These are phyloP conservation scores for Brachionus sp. DNA, from an alignment of 1,140 invertebrate genomes.

Conservation along the genomic window DNA sequence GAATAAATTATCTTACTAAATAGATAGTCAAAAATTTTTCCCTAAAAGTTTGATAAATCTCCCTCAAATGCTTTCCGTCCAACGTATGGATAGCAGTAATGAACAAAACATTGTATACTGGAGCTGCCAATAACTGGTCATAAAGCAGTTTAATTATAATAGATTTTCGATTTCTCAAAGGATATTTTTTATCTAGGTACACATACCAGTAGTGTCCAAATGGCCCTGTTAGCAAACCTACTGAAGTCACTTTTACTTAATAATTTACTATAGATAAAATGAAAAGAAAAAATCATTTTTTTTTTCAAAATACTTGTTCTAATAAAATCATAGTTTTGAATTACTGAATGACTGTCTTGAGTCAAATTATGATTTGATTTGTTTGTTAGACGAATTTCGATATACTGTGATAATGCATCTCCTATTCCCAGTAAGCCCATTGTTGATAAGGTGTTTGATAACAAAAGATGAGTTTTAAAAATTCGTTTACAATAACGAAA, in stretches of 20 bases:
- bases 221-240: conserved; percentile 22
- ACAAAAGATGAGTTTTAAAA: neutral
- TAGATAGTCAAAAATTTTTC: conserved; percentile 27
- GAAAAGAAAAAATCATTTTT: neutral
- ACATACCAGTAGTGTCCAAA: conserved; percentile 33
- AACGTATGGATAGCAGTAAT: conserved; percentile 15
- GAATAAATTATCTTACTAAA: neutral
- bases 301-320: conserved; percentile 22
- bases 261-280: neutral
- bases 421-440: conserved; percentile 28
- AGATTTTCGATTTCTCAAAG: neutral
- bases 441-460: conserved; percentile 30
- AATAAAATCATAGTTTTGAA: conserved; percentile 30
- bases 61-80: conserved; percentile 2
- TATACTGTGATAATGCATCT: conserved; percentile 16
- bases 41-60: conserved; percentile 10
- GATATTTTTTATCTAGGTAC: conserved; percentile 31
- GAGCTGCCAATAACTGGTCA: conserved; percentile 40
- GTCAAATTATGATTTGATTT: neutral
- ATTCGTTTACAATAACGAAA: conserved; percentile 11
- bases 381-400: neutral
- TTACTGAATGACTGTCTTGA: neutral
- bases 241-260: neutral
- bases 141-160: neutral
- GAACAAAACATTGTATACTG: conserved; percentile 17